A percentile compares a stretch with the other conserved stretches of the same genome.
These are phyloP conservation scores for Arnoldichthys spilopterus DNA, from an alignment of 2,797 vertebrate genomes.

Conservation along the genomic window DNA sequence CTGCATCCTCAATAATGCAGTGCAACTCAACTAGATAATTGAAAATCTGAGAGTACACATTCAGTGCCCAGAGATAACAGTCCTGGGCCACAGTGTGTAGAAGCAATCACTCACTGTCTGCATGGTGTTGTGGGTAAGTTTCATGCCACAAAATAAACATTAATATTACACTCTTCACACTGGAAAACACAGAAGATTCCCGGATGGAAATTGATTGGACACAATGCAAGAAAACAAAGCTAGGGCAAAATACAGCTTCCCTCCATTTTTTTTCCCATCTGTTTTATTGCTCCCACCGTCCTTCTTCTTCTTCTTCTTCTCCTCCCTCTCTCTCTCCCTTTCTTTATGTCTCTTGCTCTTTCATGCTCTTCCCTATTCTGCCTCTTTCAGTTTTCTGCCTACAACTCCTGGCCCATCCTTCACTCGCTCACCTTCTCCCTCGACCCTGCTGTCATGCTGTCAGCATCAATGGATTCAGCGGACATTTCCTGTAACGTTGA, in stretches of 20 bases:
- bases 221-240: slow-evolving; percentile 54
- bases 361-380: slow-evolving; percentile 4
- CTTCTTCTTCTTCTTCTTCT: background rate
- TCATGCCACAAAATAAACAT: slow-evolving; percentile 52
- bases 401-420: slow-evolving; percentile 19
- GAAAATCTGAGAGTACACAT: slow-evolving; percentile 57
- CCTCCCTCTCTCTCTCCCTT: background rate
- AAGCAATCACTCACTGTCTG: slow-evolving; percentile 49
- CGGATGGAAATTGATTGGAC: slow-evolving; percentile 50
- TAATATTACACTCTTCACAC: slow-evolving; percentile 48
- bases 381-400: slow-evolving; percentile 33
- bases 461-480: slow-evolving; percentile 35
- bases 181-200: slow-evolving; percentile 48
- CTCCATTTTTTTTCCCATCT: background rate
- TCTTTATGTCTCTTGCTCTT: background rate
- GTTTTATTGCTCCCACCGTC: too few species aligned
- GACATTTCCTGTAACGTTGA: slow-evolving; percentile 27
- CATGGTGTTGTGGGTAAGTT: slow-evolving; percentile 38
- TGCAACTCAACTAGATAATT: slow-evolving; percentile 59
- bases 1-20: slow-evolving; percentile 49
- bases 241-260: slow-evolving; percentile 31
- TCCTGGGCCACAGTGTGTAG: slow-evolving; percentile 37
- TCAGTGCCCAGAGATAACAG: slow-evolving; percentile 55
- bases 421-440: slow-evolving; percentile 16
- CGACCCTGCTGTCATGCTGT: slow-evolving; percentile 29